Conservation (phyloP, 2,113 vertebrate species). For the Cariama cristata region DNA sequence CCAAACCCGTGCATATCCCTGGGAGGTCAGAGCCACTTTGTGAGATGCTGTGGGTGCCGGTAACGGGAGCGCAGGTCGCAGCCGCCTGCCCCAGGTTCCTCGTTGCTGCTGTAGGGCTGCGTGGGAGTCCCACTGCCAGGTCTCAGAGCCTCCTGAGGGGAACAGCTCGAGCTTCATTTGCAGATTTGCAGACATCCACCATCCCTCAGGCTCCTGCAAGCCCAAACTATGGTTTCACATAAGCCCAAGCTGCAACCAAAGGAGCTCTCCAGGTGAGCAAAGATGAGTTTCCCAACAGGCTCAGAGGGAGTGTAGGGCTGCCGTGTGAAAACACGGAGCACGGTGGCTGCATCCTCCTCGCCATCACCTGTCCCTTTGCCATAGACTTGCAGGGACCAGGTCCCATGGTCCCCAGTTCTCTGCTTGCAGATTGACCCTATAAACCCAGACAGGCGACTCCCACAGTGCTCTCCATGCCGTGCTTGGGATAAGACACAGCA, state of each 20-base stretch:
- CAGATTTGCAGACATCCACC: not conserved
- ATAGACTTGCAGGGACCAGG: not conserved
- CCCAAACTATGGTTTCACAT: fast-evolving
- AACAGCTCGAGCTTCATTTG: not conserved
- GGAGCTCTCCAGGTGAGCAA: not conserved
- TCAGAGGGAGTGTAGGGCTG: not conserved
- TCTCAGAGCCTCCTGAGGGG: not conserved
- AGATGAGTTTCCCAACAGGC: not conserved
- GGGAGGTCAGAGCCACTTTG: not conserved
- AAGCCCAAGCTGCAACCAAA: not conserved
- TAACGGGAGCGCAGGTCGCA: not conserved
- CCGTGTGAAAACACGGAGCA: fast-evolving
- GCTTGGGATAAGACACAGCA: not conserved
- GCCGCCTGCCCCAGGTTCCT: not conserved
- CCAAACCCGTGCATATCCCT: fast-evolving
- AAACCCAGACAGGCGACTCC: not conserved
- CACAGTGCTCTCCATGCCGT: not conserved
- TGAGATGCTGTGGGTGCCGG: not conserved
- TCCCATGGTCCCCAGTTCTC: not conserved
- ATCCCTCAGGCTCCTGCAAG: not conserved
- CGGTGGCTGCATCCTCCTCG: not conserved
- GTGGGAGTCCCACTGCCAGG: not conserved
- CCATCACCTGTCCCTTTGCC: not conserved
- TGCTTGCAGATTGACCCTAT: not conserved
- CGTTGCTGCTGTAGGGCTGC: not conserved